Base-by-base conservation (phyloP, 2,888 invertebrate species). In the Dynastes hyllus region DNA sequence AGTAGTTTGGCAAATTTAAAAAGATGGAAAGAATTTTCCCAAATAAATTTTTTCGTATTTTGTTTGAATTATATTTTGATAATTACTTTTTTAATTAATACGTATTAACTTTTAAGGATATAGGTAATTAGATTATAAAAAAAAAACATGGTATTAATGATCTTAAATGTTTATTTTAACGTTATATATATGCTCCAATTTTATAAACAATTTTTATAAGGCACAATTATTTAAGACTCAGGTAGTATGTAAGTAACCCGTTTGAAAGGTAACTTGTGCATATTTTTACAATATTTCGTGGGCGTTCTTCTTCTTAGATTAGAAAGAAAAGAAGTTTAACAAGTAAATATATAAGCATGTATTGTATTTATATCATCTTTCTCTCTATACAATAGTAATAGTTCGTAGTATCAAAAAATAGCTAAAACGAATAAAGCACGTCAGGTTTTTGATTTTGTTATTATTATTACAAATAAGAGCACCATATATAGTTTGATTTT, bases 191-290 rank as follows among this genome's bases (percentile, higher is more conserved):
- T 83, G 82, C 81, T 82, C 80, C 81, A 83, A 82, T 82, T 58
- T 82, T 80, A 81, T 83, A 83, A 83, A 83, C 82, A 83, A 83
- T 82, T 82, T 82, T 83, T 5, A 58, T 85, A 87, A 86, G 86
- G 87, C 87, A 87, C 86, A 86, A 86, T 85, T 85, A 58, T 58
- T 58, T n/a, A 84, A 82, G 82, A 81, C 81, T 83, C 84, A 84
- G 83, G 83, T 85, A 84, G 82, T 83, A 58, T 58, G 55, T 83
- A 80, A 78, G 71, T 79, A 82, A 85, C 85, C 85, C 85, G 86
- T 84, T 85, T 86, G 83, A 81, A 84, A 85, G 85, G 85, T 85
- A 85, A 85, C 85, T 81, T 82, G 82, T 83, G 81, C 81, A 78
- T 81, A 81, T 80, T 81, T 80, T 83, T 80, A 37, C 53, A 66